Base-by-base conservation (phyloP, 2,888 invertebrate species). In the Galerucella pusilla region DNA sequence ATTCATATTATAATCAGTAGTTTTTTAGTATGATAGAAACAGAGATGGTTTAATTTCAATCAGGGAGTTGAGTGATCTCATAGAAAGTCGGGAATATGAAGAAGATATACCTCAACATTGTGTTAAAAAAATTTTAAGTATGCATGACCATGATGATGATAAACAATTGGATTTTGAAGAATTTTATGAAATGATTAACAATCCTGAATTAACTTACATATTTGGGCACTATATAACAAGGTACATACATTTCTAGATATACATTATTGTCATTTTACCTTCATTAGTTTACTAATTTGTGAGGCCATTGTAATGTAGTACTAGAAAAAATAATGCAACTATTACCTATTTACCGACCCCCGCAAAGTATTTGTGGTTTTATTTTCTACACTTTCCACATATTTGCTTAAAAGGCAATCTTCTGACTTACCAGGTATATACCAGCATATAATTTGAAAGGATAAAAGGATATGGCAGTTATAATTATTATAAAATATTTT, bases 161-260 rank as follows among this genome's bases (percentile, higher is more conserved):
- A 93, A 93, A 4, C 90, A 90, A 80, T 87, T 95, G 71, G 92
- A 93, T 83, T 93, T 92, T 82, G 88, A 90, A 25, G 94, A 95
- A 88, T 94, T 94, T 81, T 90, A 93, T 45, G 90, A 91, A 57
- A 93, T 94, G 93, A 91, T 92, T 87, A 88, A 90, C 80, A 85
- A 90, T 75, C 91, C 91, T 0, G 90, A 91, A 73, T 85, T 92
- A 79, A 91, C 91, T 82, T 90, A 91, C n/a, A 88, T 93, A 7
- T 93, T 93, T 79, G 92, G 92, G 0, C 91, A 92, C 75, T 90
- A 91, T 80, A 88, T 93, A 28, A 91, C 90, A 45, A 89, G 91
- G 87, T 93, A 91, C 78, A 89, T 91, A 0, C 68, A 74, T n/a
- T 54, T 59, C 67, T 54, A 5, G 20, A 10, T 52, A 52, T n/a